Percentiles rank a stretch among this genome's conserved stretches.
Evolutionary conservation across 2,888 invertebrate species (phyloP).

Genomic region (Lydus trimaculatus): DNA sequence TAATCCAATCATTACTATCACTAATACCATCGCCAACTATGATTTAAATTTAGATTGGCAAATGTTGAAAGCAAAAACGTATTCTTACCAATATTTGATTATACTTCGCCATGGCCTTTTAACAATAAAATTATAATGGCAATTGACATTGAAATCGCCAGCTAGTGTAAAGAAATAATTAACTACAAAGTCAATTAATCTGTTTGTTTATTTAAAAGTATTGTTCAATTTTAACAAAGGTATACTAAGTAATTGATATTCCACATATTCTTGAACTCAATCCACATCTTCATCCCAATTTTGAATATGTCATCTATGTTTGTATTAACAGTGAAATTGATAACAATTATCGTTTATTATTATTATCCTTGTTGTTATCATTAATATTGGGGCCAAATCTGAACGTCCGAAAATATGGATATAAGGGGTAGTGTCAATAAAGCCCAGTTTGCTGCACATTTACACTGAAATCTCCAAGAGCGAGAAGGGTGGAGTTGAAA

Average conservation of each 20-base stretch:
- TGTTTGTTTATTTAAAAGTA: neutral
- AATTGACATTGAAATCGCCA: neutral
- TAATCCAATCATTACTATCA: neutral
- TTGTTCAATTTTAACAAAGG: neutral
- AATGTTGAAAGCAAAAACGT: neutral
- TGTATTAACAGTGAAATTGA: neutral
- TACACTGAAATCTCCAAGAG: no score
- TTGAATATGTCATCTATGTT: no score
- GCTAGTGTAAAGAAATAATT: neutral
- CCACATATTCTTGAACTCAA: neutral
- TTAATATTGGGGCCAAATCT: neutral
- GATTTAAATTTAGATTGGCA: neutral
- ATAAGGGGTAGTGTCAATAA: no score
- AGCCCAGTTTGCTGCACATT: no score
- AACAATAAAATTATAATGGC: neutral
- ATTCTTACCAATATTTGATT: neutral
- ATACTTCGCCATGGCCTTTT: neutral
- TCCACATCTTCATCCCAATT: neutral
- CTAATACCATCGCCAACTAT: neutral
- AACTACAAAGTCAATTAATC: neutral
- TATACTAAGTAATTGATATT: neutral
- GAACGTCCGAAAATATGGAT: no score
- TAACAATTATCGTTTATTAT: neutral
- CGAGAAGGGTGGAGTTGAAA: no score
- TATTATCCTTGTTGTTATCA: neutral